Percentiles rank a stretch among this genome's conserved stretches.
phyloP scores from a whole-genome alignment of 2,888 invertebrate genomes.

The Steromphala cineraria region DNA sequence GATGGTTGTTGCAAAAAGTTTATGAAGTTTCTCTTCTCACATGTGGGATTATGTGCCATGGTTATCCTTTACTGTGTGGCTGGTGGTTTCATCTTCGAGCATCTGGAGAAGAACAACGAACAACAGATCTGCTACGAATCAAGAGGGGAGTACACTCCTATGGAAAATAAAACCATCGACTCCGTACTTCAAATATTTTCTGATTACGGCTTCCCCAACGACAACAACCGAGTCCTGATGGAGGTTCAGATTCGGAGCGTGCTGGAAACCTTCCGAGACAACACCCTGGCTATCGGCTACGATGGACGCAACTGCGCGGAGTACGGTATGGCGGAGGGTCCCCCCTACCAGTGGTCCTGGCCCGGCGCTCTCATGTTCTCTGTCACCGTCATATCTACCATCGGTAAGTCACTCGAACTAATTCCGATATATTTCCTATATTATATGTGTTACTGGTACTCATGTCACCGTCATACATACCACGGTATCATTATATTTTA shows the following conservation, averaged over 20 bases:
- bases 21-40: conserved; percentile 73
- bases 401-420: conserved; percentile 71
- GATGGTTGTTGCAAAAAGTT: conserved; percentile 65
- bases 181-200: conserved; percentile 61
- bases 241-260: conserved; percentile 63
- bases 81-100: conserved; percentile 75
- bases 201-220: conserved; percentile 45
- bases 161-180: conserved; percentile 64
- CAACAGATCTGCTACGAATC: conserved; percentile 70
- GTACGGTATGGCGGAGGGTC: conserved; percentile 66
- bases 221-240: conserved; percentile 62
- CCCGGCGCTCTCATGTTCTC: conserved; percentile 73
- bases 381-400: conserved; percentile 74
- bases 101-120: conserved; percentile 74
- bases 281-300: conserved; percentile 70
- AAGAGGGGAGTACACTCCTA: conserved; percentile 63
- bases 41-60: conserved; percentile 73
- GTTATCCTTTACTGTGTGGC: conserved; percentile 72
- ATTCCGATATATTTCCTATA: too few species aligned
- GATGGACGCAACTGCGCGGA: conserved; percentile 68
- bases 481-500: conserved; percentile 63
- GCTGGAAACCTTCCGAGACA: conserved; percentile 68
- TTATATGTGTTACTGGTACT: not conserved
- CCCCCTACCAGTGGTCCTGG: conserved; percentile 71
- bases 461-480: conserved; percentile 74